Base-by-base conservation (phyloP, 1,140 invertebrate species). In the Lanistes nyassanus region DNA sequence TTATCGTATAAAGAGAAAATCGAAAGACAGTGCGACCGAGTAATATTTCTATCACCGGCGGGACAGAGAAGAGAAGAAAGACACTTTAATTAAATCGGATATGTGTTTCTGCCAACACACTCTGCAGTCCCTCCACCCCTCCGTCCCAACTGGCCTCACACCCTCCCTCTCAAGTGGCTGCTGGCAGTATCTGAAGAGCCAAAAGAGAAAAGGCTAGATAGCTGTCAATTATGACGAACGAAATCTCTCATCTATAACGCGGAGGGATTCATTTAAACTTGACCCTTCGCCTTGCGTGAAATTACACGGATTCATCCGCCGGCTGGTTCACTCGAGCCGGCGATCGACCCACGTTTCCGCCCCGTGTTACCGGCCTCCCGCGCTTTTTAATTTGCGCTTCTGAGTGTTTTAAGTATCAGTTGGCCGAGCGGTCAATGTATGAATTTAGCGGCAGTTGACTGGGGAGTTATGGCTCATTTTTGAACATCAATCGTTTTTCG, bases 261-360 rank as follows among this genome's bases (percentile, higher is more conserved):
- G 60, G 31, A 42, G 70, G 55, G 70, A 72, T 72, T 72, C 70
- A 72, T 72, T 72, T 72, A 60, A 72, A 72, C 70, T 72, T 60
- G 70, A 72, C 70, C 70, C 70, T 72, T 72, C 56, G 55, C 70
- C 70, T 72, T 72, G 70, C 70, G 70, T 72, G 70, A 72, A 72
- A 72, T 72, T 72, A 72, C 70, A 72, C 26, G 70, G 56, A 72
- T 72, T 72, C 55, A 60, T 72, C 70, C 70, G 70, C 70, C 68
- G 4, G 51, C 53, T 23, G 51, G 26, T 34, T 36, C 37, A 34
- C 70, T 29, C 55, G 55, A 37, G 34, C 34, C 29, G 70, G 26
- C 70, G 42, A 21, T 29, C 36, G 70, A 72, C 56, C 70, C 70
- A 5, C 36, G 36, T 55, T 72, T 72, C 70, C 70, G 70, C 31